Base-by-base conservation (phyloP, 2,113 vertebrate species). In the Limanda limanda region DNA sequence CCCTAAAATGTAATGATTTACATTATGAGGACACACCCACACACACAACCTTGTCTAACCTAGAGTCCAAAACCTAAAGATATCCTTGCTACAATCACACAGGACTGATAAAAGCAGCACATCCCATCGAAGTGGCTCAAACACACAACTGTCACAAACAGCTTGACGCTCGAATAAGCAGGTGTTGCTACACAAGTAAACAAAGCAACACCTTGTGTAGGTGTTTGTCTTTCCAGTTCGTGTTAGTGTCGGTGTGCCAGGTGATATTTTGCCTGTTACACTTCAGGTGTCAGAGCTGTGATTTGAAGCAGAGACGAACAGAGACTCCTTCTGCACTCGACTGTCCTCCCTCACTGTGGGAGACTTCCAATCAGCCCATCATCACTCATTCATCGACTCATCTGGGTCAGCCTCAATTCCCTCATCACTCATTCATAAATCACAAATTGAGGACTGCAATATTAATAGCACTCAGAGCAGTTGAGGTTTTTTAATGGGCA, bases 361-460 rank as follows among this genome's bases (percentile, higher is more conserved):
- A 86, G 75, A 48, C 64, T 60, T 73, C 86, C 79, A 88, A 83
- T 86, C 87, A 79, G 75, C 23, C 70, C 76, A 55, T 78, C 85
- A 88, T 87, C 82, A 80, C 83, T 91, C 90, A 91, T 90, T 89
- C 86, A 88, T 52, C 68, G 87, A 84, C 87, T 90, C 82, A 92
- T 91, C 86, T 92, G 88, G 89, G 88, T 91, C 86, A 83, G 67
- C 83, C 78, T 78, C 82, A 85, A 78, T 82, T 90, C 89, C 88
- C 88, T 82, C 86, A 90, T 89, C 90, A 48, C 86, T 91, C 91
- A 86, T 92, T 93, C 88, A 89, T 76, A 91, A 92, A 91, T 93
- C 88, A 89, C 78, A 91, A 92, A 91, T 85, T 88, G 89, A 89
- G 81, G 88, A 74, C 82, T 91, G 86, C 85, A 92, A 88, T 92